Evolutionary conservation across 2,113 vertebrate species (phyloP).

Genomic region (Hydrochoerus hydrochaeris): DNA sequence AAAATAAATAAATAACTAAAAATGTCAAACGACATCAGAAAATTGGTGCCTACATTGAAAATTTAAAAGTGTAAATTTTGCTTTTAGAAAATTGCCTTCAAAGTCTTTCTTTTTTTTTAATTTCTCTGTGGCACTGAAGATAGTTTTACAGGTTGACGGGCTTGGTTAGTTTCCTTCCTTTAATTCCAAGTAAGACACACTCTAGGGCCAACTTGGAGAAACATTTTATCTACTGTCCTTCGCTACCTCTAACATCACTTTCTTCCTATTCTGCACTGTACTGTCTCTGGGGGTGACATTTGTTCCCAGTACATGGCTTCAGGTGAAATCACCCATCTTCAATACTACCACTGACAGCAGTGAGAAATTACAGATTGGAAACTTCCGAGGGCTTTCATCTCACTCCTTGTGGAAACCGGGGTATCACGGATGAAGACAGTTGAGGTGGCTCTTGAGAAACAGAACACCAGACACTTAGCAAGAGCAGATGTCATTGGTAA

Average conservation of each 20-base stretch:
- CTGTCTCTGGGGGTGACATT: not conserved
- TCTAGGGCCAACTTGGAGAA: not conserved
- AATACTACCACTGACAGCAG: conserved; percentile 42
- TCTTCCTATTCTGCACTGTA: not conserved
- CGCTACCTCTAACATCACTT: not conserved
- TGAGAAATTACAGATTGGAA: conserved; percentile 61
- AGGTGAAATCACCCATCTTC: conserved; percentile 23
- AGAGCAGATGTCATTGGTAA: not conserved
- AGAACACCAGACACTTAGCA: not conserved
- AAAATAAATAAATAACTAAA: too few species aligned
- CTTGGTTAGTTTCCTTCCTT: not conserved
- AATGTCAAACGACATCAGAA: too few species aligned
- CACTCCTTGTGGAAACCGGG: not conserved
- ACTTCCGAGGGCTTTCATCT: conserved; percentile 29
- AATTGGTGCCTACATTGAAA: not conserved
- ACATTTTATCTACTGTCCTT: not conserved
- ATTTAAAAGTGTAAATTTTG: not conserved
- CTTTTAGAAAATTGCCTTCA: not conserved
- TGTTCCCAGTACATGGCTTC: not conserved
- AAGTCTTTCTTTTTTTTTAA: not conserved
- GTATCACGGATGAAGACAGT: not conserved
- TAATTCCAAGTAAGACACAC: not conserved
- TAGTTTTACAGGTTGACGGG: not conserved
- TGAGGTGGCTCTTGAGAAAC: not conserved
- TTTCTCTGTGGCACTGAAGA: not conserved